These are phyloP conservation scores for Uria aalge DNA, from an alignment of 2,113 vertebrate genomes.

Conservation along the genomic window DNA sequence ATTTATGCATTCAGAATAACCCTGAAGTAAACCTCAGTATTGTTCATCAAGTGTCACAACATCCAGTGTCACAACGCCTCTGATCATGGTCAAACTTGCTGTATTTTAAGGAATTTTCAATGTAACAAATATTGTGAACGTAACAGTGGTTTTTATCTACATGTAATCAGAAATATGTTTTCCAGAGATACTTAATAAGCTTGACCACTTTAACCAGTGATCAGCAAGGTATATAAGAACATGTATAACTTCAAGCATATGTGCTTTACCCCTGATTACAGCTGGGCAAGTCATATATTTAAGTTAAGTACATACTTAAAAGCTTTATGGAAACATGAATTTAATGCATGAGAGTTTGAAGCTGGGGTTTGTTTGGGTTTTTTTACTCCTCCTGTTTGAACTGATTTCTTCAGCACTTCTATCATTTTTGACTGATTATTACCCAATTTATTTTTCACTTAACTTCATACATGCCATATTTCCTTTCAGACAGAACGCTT, in stretches of 20 bases:
- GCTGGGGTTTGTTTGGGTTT: not conserved
- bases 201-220: not conserved
- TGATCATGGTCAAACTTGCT: not conserved
- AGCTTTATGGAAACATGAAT: not conserved
- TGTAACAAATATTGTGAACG: not conserved
- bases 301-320: not conserved
- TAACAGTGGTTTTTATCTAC: not conserved
- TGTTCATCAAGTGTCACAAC: not conserved
- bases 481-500: conserved; percentile 23
- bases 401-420: conserved; percentile 7
- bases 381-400: not conserved
- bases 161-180: not conserved
- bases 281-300: not conserved
- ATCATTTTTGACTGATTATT: conserved; percentile 36
- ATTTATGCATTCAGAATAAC: not conserved
- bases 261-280: not conserved
- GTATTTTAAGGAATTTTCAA: not conserved
- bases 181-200: not conserved
- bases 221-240: not conserved
- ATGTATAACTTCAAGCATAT: not conserved
- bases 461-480: not conserved
- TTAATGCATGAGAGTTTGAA: not conserved
- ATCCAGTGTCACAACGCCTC: not conserved
- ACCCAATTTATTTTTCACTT: conserved; percentile 52
- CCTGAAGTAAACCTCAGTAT: not conserved